phyloP scores from a whole-genome alignment of 2,113 vertebrate genomes.

The Lichenostomus cassidix region DNA sequence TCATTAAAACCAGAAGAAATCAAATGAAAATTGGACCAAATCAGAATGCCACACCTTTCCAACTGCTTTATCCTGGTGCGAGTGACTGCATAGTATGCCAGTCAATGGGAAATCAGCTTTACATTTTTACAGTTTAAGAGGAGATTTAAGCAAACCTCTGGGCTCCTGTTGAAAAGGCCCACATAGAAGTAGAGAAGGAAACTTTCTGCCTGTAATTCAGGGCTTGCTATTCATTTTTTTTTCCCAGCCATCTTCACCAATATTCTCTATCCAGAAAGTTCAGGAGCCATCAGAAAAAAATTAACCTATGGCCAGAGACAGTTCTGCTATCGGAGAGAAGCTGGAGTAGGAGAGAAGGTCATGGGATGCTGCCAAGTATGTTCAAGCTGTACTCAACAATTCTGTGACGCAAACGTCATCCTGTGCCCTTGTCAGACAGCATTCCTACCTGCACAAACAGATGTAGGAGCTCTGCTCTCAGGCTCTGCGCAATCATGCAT shows the following conservation, averaged over 20 bases:
- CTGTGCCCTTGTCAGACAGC: background rate
- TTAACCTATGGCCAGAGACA: background rate
- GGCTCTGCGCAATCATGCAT: background rate
- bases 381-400: background rate
- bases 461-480: background rate
- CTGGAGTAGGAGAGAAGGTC: background rate
- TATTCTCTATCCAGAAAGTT: background rate
- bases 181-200: background rate
- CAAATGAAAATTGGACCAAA: background rate
- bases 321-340: background rate
- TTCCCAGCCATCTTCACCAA: background rate
- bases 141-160: background rate
- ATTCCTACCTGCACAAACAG: conserved; percentile 37
- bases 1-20: background rate
- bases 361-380: conserved; percentile 10
- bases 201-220: background rate
- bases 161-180: background rate
- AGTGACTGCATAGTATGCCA: background rate
- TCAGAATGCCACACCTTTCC: background rate
- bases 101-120: conserved; percentile 9
- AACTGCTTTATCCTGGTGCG: background rate
- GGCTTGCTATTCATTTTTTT: background rate
- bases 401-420: background rate
- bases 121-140: background rate
- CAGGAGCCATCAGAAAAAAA: background rate